Evolutionary conservation across 2,113 vertebrate species (phyloP).

Genomic region (Ciconia boyciana): DNA sequence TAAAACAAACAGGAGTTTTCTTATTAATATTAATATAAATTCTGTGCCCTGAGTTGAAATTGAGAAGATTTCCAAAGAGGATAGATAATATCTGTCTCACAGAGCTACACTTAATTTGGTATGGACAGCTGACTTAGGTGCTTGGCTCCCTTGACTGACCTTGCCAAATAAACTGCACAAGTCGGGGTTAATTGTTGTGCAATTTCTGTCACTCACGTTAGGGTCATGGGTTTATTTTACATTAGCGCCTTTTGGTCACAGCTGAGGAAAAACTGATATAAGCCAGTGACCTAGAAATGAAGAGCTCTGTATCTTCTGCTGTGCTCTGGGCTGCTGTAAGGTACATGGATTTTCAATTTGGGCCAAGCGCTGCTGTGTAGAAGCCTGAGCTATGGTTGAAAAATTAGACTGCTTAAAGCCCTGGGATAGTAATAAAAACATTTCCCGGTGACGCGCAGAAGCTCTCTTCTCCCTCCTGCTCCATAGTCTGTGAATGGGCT

Average conservation of each 20-base stretch:
- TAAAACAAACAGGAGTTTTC: not conserved
- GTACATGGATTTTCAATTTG: not conserved
- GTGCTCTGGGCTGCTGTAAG: not conserved
- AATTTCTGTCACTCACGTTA: not conserved
- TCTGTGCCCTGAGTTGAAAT: not conserved
- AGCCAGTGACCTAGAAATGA: constrained; percentile 6
- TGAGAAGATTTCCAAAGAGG: not conserved
- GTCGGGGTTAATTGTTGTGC: not conserved
- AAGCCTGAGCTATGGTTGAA: not conserved
- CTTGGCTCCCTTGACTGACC: not conserved
- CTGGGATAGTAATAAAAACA: not conserved
- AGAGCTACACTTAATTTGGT: not conserved
- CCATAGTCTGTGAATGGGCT: not conserved
- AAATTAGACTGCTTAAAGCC: not conserved
- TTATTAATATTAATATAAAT: not conserved
- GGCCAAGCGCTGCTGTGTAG: not conserved
- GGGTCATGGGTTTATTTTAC: not conserved
- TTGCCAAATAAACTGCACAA: not conserved
- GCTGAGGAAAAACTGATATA: not conserved
- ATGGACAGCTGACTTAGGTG: not conserved
- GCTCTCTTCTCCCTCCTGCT: not conserved
- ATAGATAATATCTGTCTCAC: not conserved
- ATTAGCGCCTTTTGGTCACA: not conserved
- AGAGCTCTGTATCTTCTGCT: not conserved
- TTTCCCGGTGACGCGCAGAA: rapidly evolving